Evolutionary conservation across 1,140 invertebrate species (phyloP), one percentile per base, ranked within the genome.

Genomic region (Aphelenchoides besseyi): DNA sequence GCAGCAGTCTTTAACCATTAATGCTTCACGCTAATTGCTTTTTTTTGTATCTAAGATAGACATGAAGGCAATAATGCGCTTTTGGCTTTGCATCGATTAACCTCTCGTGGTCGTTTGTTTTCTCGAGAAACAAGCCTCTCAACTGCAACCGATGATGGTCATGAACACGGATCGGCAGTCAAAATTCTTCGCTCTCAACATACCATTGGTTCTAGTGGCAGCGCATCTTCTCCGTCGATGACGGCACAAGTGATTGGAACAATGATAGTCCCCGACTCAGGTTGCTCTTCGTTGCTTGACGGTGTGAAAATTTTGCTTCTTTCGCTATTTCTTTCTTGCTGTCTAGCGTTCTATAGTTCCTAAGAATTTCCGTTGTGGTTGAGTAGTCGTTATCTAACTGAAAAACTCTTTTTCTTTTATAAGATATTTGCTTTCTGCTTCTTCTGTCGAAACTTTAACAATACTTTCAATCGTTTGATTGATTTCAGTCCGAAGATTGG

Each of bases 401-500:
- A 41, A 5, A 41, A 41, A n/a, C 5, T 8, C 5, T 5, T n/a
- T 59, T 59, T 59, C 18, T 33, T 18, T 33, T 29, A 75, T 68
- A 75, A 0, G 53, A n/a, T n/a, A 26, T 61, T 35, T 75, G 33
- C 33, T 26, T 35, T 59, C 35, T 74, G 28, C 69, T n/a, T 68
- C 53, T 67, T 59, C 37, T 41, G 12, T 75, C n/a, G 9, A 70
- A 3, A 36, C n/a, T 48, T 2, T 8, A 71, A 16, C 54, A 8
- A 26, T 2, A 28, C 26, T 26, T 52, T 75, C 55, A 48, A 9
- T 71, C 48, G 33, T 5, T 5, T 69, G 9, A 72, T 85, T 86
- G 23, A 72, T 77, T 57, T 75, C 79, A 83, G 87, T 80, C 53
- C 81, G 87, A 61, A 82, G 86, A 68, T 78, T 88, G 33, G 88